Evolutionary conservation across 2,113 vertebrate species (phyloP).

Genomic region (Tachysurus fulvidraco): DNA sequence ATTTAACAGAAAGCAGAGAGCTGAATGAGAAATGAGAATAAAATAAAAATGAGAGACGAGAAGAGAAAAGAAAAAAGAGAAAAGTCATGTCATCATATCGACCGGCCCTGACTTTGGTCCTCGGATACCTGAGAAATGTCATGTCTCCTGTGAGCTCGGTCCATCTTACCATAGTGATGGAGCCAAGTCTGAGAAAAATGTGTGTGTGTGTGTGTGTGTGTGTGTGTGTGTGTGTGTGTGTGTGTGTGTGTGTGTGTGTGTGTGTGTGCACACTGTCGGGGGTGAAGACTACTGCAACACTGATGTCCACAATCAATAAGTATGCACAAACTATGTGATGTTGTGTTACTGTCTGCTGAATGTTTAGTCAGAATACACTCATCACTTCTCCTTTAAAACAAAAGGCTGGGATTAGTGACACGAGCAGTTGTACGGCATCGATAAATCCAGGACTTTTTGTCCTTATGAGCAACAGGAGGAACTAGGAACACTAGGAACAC

Average conservation of each 20-base stretch:
- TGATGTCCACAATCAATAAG: not conserved
- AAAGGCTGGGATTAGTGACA: not conserved
- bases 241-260: constrained; percentile 6
- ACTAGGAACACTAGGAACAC: not conserved
- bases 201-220: constrained; percentile 1
- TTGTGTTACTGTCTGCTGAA: not conserved
- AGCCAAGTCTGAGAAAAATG: not conserved
- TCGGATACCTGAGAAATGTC: not conserved
- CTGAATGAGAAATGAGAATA: no score
- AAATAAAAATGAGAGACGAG: not conserved
- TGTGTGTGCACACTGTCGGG: not conserved
- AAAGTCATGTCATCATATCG: not conserved
- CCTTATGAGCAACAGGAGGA: not conserved
- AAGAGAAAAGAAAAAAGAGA: not conserved
- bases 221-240: not conserved
- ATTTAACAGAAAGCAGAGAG: no score
- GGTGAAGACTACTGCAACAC: not conserved
- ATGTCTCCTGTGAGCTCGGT: not conserved
- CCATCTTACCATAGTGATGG: not conserved
- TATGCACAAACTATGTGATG: not conserved
- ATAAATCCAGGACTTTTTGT: not conserved
- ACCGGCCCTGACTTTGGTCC: not conserved
- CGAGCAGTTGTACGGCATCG: not conserved
- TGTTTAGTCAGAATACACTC: not conserved
- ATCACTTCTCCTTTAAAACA: not conserved